phyloP scores from a whole-genome alignment of 2,113 vertebrate genomes.

The Paratilapia polleni region DNA sequence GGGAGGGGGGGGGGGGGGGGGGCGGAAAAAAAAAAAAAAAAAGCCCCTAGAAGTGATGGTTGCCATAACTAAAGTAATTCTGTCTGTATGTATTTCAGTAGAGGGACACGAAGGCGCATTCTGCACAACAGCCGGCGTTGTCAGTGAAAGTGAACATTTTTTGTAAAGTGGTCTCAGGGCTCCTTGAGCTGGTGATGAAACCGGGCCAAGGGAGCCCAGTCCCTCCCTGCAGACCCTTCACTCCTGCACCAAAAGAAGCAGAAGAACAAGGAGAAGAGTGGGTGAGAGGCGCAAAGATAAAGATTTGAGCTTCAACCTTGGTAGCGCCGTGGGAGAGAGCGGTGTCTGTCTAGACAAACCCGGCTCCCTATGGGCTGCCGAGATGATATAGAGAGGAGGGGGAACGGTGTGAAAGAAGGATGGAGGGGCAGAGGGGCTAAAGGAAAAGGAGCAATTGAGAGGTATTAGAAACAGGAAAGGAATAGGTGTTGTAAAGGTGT shows the following conservation, averaged over 20 bases:
- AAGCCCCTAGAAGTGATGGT: neutral
- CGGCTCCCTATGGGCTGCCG: slow-evolving; percentile 63
- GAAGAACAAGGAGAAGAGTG: slow-evolving; percentile 12
- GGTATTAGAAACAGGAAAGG: slow-evolving; percentile 68
- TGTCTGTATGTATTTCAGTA: slow-evolving; percentile 18
- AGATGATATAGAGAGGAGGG: slow-evolving; percentile 64
- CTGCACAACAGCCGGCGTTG: neutral
- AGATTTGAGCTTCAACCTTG: slow-evolving; percentile 74
- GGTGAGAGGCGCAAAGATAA: slow-evolving; percentile 36
- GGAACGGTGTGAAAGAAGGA: slow-evolving; percentile 61
- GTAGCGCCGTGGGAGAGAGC: slow-evolving; percentile 64
- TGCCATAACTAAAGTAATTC: neutral
- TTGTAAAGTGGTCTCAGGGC: slow-evolving; percentile 31
- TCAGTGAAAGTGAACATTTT: slow-evolving; percentile 6
- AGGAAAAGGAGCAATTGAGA: slow-evolving; percentile 63
- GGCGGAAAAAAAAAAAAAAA: neutral
- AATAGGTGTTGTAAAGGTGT: slow-evolving; percentile 73
- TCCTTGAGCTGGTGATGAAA: slow-evolving; percentile 16
- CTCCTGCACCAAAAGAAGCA: slow-evolving; percentile 25
- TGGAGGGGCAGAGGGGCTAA: slow-evolving; percentile 44
- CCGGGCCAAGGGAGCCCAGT: neutral
- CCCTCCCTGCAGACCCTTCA: slow-evolving; percentile 8
- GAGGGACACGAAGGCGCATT: neutral
- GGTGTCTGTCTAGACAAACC: slow-evolving; percentile 71
- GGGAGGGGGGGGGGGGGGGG: slow-evolving; percentile 27